Percentiles rank a stretch among this genome's conserved stretches.
phyloP scores from a whole-genome alignment of 2,113 vertebrate genomes.

The Australoheros scitulus region DNA sequence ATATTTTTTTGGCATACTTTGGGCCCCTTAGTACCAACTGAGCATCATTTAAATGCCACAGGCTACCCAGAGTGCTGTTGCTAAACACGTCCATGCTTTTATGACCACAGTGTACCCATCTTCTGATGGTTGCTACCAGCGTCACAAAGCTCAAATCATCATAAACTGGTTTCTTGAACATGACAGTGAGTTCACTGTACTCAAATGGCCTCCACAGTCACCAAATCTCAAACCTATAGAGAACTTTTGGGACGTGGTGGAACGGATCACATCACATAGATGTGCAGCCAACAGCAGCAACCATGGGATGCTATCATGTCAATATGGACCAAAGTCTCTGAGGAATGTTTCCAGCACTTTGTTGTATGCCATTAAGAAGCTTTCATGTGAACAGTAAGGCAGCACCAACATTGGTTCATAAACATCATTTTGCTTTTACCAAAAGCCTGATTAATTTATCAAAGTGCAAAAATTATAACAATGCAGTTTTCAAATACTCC shows the following conservation, averaged over 20 bases:
- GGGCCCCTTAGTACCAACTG: too few species aligned
- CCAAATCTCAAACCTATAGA: not conserved
- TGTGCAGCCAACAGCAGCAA: not conserved
- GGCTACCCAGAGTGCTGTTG: not conserved
- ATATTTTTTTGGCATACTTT: not conserved
- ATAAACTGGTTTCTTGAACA: not conserved
- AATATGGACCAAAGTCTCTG: not conserved
- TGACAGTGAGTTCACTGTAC: not conserved
- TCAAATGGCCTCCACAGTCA: not conserved
- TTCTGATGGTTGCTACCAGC: not conserved
- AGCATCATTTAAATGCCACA: too few species aligned
- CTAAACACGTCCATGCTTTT: not conserved
- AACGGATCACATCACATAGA: not conserved
- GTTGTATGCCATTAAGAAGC: not conserved
- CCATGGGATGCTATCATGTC: not conserved
- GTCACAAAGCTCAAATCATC: not conserved
- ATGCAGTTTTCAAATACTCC: not conserved
- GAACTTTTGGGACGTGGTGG: not conserved
- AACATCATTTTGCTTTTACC: fast-evolving
- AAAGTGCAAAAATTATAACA: not conserved
- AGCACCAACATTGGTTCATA: not conserved
- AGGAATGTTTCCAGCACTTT: not conserved
- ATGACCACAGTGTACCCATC: not conserved
- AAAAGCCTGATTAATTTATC: not conserved
- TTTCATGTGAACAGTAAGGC: not conserved